Evolutionary conservation across 2,113 vertebrate genomes (phyloP), one percentile per base, ranked within the genome.

Genomic region (Parus major): DNA sequence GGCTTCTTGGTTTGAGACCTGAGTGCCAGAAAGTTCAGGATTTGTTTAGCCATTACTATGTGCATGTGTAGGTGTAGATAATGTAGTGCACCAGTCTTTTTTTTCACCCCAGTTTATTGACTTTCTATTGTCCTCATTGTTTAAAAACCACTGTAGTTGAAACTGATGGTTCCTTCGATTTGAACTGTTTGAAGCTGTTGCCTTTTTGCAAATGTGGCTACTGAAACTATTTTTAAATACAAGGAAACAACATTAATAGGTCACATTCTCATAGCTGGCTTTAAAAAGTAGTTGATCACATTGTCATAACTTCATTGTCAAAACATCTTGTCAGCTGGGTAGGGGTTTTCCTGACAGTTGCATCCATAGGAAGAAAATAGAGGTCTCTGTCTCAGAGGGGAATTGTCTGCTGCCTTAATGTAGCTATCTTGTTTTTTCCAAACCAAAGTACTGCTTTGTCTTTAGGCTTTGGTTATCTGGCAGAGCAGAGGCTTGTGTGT

Each of bases 391-490:
- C 71, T 81, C 20, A 81, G 31, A 92, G 31, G 21, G 60, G 61
- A 46, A 17, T 61, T 65, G 63, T 20, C 42, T 71, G 35, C 53
- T 96, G 56, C 35, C 22, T 92, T 71, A 24, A 68, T 55, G 29
- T 75, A 75, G 72, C 28, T 33, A 8, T 41, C 21, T 56, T 70
- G 5, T 52, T 69, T 76, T 71, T 70, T 64, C 71, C 46, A 72
- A 50, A 75, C 36, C 31, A 39, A 65, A 85, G 68, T 53, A 22
- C 29, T 59, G 47, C 24, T 57, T 80, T 92, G 42, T 85, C 42
- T 82, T 91, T 63, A 77, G 87, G 90, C 50, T 91, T 95, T 91
- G 76, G 36, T 63, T 88, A 44, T 86, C 49, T 49, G 77, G 60
- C 70, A 59, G 33, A 96, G 89, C 73, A 94, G 65, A 84, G 61